Conservation (phyloP, 1,140 invertebrate species). For the Calephelis virginiensis region DNA sequence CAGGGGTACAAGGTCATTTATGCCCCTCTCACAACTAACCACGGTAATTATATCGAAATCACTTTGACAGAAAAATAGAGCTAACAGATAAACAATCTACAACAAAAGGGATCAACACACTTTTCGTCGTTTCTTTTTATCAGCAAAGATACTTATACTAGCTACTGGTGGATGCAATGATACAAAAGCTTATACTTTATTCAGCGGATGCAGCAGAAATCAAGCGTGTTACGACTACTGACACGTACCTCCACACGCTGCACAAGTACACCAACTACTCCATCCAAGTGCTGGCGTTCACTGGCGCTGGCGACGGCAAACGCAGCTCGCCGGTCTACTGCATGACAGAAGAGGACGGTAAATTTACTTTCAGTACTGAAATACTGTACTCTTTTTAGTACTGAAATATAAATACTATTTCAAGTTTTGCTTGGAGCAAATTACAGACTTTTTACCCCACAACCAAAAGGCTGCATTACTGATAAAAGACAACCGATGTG, state of each 20-base stretch:
- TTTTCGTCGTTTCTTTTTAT: too few species aligned
- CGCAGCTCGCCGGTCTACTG: constrained; percentile 84
- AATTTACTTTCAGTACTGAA: constrained; percentile 22
- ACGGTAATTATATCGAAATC: constrained; percentile 46
- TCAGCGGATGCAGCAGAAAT: constrained; percentile 81
- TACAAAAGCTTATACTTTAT: neutral
- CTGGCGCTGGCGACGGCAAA: constrained; percentile 87
- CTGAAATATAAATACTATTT: neutral
- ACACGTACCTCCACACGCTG: constrained; percentile 85
- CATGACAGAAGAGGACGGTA: constrained; percentile 86
- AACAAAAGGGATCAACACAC: too few species aligned
- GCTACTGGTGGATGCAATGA: neutral
- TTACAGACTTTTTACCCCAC: too few species aligned
- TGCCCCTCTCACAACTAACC: constrained; percentile 82
- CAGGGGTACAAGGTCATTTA: constrained; percentile 90
- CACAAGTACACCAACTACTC: constrained; percentile 87
- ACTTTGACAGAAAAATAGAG: neutral
- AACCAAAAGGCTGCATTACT: too few species aligned
- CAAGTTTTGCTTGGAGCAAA: too few species aligned
- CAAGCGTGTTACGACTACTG: constrained; percentile 88
- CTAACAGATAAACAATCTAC: too few species aligned
- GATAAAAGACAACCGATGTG: too few species aligned
- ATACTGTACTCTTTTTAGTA: too few species aligned
- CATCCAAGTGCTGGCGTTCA: constrained; percentile 88
- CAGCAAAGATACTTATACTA: neutral